These are phyloP conservation scores for Conger conger DNA, from an alignment of 2,113 vertebrate genomes.

Conservation along the genomic window DNA sequence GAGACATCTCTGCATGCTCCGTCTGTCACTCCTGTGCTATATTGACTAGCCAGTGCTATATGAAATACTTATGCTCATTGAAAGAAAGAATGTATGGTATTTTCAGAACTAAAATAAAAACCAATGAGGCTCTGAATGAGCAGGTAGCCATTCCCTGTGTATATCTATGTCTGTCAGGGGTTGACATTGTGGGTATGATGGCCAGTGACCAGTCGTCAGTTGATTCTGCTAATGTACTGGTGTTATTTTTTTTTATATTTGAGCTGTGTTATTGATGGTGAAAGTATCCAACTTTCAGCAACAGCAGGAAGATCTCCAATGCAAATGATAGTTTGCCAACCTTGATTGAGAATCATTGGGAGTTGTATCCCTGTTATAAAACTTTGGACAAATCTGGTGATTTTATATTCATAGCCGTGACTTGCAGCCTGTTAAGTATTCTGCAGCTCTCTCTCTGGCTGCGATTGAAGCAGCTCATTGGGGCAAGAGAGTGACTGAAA, in stretches of 20 bases:
- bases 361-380: not conserved
- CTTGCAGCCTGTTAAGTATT: not conserved
- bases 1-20: not conserved
- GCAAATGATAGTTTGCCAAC: not conserved
- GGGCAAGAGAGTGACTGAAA: slow-evolving; percentile 1
- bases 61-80: not conserved
- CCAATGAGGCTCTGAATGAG: too few relatives aligned
- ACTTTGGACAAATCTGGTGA: not conserved
- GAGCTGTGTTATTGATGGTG: too few relatives aligned
- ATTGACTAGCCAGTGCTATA: too few relatives aligned
- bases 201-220: not conserved
- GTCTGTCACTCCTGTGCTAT: not conserved
- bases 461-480: not conserved
- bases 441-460: not conserved
- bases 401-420: not conserved
- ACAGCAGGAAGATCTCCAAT: too few relatives aligned
- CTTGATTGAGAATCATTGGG: not conserved
- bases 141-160: not conserved
- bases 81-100: not conserved
- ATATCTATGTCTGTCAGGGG: not conserved
- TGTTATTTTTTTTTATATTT: not conserved
- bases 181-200: not conserved
- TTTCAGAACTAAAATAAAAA: too few relatives aligned
- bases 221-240: not conserved
- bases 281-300: too few relatives aligned